Base-by-base conservation (phyloP, 2,888 invertebrate species). In the Ochropacha duplaris region DNA sequence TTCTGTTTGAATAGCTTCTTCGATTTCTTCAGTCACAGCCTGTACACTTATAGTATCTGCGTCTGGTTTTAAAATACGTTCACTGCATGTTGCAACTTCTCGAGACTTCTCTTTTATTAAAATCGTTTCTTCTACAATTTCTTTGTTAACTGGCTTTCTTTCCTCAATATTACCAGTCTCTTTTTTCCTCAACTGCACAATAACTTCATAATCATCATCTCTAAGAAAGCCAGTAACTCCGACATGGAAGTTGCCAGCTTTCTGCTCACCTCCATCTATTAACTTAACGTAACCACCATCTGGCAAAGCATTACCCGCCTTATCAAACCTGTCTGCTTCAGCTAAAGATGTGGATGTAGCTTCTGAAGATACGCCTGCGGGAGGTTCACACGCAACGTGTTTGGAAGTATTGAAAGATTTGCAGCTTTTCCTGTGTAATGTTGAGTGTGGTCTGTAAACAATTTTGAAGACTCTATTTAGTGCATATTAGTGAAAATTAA, bases 121-220 rank as follows among this genome's bases (percentile, higher is more conserved):
- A 1, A 16, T 39, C 22, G 28, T 22, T 44, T 54, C 66, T 39
- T 64, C 61, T 55, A 65, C 62, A 8, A 50, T 22, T 54, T 65
- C 57, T 50, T 65, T 63, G 6, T 60, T 62, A 24, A 60, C 58
- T 22, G 60, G 31, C 51, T 64, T 31, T 4, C 12, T 61, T 54
- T 60, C 69, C 4, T 65, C 68, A 51, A 65, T 69, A 28, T 64
- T 52, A n/a, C 16, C 66, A 2, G 62, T 61, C 24, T 83, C 86
- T 69, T 89, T 92, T 60, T 91, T 92, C 55, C 86, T 83, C 8
- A 92, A 74, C 61, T 92, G 91, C 70, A 92, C 90, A 9, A 92
- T 74, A 12, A 92, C 88, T 84, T 92, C 92, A 63, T 91, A 92
- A 19, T 81, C 86, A 55, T 90, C 83, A 62, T 90, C 79, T 71